Base-by-base conservation (phyloP, 2,888 invertebrate species). In the Hirtodrosophila cameraria region DNA sequence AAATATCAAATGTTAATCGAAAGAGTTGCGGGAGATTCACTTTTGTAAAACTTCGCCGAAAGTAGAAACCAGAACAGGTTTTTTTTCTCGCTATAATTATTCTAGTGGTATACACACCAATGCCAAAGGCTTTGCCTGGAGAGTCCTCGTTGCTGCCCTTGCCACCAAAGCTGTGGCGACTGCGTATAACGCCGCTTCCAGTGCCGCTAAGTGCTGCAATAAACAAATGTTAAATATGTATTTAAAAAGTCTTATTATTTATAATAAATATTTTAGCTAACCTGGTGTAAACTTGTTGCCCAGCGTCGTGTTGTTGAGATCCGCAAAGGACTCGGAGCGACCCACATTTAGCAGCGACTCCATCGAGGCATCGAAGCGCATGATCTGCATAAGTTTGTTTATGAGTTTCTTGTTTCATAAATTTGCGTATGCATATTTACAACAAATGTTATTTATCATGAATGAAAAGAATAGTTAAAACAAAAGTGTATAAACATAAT, bases 291-390 rank as follows among this genome's bases (percentile, higher is more conserved):
- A 76, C 43, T 69, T 70, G 48, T 55, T 83, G 66, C 76, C 80
- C 41, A 86, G 25, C 23, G 86, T 74, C 27, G 95, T 95, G 68
- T 94, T 94, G 84, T 94, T 96, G 9, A 96, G 91, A 91, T 96
- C 96, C 13, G 95, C 95, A 78, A 96, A 96, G 89, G 96, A 96
- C 89, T 96, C 96, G 20, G 96, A 96, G 25, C 96, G 94, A 12
- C 94, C 94, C 73, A 96, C 94, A 42, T 94, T 94, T 25, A 92
- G 90, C 68, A 96, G 91, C 23, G 95, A 95, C 90, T 96, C 96
- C 92, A 95, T 94, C 54, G 95, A 95, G 38, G 94, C 94, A 89
- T 96, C 96, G 90, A 95, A 93, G 55, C 95, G 93, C 95, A 96
- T 95, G 55, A 96, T 93, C 96, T 96, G 92, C 75, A 68, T 87